Conservation (phyloP, 2,888 invertebrate genomes). For the Melipona beecheii region DNA sequence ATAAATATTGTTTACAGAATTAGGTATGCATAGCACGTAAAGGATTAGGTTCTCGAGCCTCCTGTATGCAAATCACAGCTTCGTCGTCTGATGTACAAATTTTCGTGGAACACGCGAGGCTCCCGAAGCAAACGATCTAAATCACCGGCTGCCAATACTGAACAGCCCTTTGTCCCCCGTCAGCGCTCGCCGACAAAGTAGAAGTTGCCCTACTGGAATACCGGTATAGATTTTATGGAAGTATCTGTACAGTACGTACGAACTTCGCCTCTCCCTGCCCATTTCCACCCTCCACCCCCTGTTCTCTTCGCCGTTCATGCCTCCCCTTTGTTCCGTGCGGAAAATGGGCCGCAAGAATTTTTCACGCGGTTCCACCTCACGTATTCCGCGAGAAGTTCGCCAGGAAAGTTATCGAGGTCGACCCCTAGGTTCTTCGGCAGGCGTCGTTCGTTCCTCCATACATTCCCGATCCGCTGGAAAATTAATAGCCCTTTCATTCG, state of each 20-base stretch:
- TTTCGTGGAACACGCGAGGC: slow-evolving; percentile 55
- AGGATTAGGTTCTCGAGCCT: slow-evolving; percentile 49
- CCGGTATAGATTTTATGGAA: slow-evolving; percentile 67
- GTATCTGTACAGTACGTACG: slow-evolving; percentile 45
- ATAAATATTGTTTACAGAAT: slow-evolving; percentile 59
- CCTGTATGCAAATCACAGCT: slow-evolving; percentile 54
- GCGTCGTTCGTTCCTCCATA: slow-evolving; percentile 54
- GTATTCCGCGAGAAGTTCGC: slow-evolving; percentile 64
- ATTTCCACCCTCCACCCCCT: not conserved
- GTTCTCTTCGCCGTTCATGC: not conserved
- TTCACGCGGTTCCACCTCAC: slow-evolving; percentile 70
- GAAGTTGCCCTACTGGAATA: slow-evolving; percentile 58
- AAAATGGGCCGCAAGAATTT: slow-evolving; percentile 70
- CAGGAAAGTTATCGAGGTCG: slow-evolving; percentile 67
- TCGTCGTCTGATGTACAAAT: slow-evolving; percentile 52
- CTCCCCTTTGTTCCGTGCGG: slow-evolving; percentile 61
- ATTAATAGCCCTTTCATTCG: slow-evolving; percentile 52
- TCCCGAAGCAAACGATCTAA: slow-evolving; percentile 57
- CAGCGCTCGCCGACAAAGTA: slow-evolving; percentile 57
- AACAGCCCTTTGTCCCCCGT: slow-evolving; percentile 53
- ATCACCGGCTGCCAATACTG: slow-evolving; percentile 66
- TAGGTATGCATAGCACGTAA: slow-evolving; percentile 52
- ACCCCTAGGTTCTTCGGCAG: slow-evolving; percentile 35
- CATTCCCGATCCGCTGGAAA: slow-evolving; percentile 48
- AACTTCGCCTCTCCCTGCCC: slow-evolving; percentile 34